These are phyloP conservation scores for Andrena praecox DNA, from an alignment of 2,888 invertebrate genomes.

Conservation along the genomic window DNA sequence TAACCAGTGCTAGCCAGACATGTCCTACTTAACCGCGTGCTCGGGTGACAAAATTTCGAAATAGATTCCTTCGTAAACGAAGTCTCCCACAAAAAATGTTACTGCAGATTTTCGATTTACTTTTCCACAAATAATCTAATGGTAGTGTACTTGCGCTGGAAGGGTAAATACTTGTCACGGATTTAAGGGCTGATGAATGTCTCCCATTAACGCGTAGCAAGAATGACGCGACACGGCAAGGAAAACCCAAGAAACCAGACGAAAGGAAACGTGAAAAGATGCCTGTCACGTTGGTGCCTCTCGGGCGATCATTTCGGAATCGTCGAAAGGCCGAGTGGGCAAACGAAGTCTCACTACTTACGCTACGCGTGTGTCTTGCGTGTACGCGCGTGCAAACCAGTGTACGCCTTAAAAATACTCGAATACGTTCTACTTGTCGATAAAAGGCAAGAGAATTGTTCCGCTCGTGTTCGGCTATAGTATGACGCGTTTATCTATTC, in stretches of 20 bases:
- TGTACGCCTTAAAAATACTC: constrained; percentile 73
- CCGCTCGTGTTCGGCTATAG: constrained; percentile 73
- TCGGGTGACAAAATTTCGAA: not conserved
- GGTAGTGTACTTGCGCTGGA: not conserved
- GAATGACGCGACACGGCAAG: constrained; percentile 26
- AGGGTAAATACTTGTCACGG: not conserved
- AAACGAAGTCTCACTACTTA: constrained; percentile 66
- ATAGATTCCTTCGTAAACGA: not conserved
- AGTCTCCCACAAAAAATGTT: not conserved
- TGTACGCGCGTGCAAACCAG: constrained; percentile 63
- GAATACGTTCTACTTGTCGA: constrained; percentile 73
- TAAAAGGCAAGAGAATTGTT: constrained; percentile 76
- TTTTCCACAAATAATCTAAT: not conserved
- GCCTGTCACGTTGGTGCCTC: constrained; percentile 14
- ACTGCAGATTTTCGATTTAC: not conserved
- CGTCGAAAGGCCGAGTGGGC: constrained; percentile 44
- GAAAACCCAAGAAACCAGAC: not conserved
- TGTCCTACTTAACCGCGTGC: not conserved
- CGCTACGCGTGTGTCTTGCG: constrained; percentile 55
- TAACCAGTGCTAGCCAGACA: not conserved
- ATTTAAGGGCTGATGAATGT: constrained; percentile 14
- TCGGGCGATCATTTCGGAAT: constrained; percentile 33
- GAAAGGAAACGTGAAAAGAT: constrained; percentile 2
- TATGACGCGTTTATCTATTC: constrained; percentile 66
- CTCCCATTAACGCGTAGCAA: constrained; percentile 15